These are phyloP conservation scores for Gryllus longicercus DNA, from an alignment of 2,888 invertebrate species.

Conservation along the genomic window DNA sequence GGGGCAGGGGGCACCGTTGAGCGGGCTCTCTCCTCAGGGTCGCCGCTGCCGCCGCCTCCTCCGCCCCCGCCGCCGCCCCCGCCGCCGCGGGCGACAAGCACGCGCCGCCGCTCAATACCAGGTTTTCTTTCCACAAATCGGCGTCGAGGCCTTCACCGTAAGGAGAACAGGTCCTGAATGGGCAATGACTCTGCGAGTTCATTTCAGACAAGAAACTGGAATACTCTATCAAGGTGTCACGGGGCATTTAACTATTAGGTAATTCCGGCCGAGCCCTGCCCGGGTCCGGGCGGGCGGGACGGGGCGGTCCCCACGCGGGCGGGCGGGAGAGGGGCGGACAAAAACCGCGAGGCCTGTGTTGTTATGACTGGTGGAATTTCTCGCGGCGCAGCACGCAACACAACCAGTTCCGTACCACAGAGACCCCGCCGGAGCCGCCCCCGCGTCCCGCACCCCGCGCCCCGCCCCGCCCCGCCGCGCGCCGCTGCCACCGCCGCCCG, in stretches of 20 bases:
- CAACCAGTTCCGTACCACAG: background rate
- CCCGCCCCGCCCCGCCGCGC: too few relatives aligned
- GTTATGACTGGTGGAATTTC: constrained; percentile 9
- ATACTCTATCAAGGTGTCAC: constrained; percentile 2
- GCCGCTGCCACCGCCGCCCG: background rate
- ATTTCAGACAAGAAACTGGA: constrained; percentile 8
- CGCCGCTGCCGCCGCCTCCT: background rate
- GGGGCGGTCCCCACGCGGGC: background rate
- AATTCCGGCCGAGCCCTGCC: background rate
- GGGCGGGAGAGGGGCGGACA: background rate
- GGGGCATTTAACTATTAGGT: background rate
- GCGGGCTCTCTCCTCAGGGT: background rate
- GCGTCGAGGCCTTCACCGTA: background rate
- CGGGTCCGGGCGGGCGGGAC: background rate
- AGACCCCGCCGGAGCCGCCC: background rate
- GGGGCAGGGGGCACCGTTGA: too few relatives aligned
- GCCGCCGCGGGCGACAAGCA: background rate
- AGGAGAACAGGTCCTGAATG: constrained; percentile 17
- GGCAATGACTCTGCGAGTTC: constrained; percentile 2
- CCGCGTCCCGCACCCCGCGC: background rate
- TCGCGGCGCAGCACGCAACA: background rate
- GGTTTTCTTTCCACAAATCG: background rate
- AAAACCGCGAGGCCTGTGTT: background rate
- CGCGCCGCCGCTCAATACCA: background rate
- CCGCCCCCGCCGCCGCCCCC: background rate